Base-by-base conservation (phyloP, 2,888 invertebrate genomes). In the Adelphocoris suturalis region DNA sequence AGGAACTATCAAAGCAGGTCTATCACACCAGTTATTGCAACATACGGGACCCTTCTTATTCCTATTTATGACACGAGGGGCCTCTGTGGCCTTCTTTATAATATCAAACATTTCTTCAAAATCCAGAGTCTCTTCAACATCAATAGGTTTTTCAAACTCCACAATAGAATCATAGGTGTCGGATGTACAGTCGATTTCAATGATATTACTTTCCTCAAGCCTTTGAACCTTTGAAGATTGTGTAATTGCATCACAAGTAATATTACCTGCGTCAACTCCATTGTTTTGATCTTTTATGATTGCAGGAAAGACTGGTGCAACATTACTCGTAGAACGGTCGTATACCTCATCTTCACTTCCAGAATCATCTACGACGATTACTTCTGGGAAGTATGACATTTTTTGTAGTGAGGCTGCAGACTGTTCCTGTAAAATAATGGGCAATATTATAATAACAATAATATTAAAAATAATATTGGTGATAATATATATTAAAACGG, bases 21-120 rank as follows among this genome's bases (percentile, higher is more conserved):
- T 37, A 57, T 16, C 28, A n/a, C 85, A 85, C 85, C 85, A 85
- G 11, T 37, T 61, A 23, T 85, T 85, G 85, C 85, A 85, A 61
- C 85, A 85, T 3, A 57, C 85, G 7, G 85, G 85, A 9, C 85
- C 85, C 14, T 46, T 55, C 16, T 28, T 48, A 14, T 85, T 85
- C 3, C 37, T 46, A 9, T 14, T 2, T 16, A 52, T 13, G 13
- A 23, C 23, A 23, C 23, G 27, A 1, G 82, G 47, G 14, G 9
- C 14, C 23, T 46, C 78, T 7, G 78, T n/a, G 46, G 78, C 78
- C 13, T 78, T 78, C 46, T 9, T 11, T 2, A 78, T 47, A 46
- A 47, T 19, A 46, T 78, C 78, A 7, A 46, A 19, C 46, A 78
- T 46, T 78, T 78, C 46, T 16, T 46, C 7, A 19, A 78, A 78